Conservation (phyloP, 2,888 invertebrate species). For the Hydroisotoma schaefferi region DNA sequence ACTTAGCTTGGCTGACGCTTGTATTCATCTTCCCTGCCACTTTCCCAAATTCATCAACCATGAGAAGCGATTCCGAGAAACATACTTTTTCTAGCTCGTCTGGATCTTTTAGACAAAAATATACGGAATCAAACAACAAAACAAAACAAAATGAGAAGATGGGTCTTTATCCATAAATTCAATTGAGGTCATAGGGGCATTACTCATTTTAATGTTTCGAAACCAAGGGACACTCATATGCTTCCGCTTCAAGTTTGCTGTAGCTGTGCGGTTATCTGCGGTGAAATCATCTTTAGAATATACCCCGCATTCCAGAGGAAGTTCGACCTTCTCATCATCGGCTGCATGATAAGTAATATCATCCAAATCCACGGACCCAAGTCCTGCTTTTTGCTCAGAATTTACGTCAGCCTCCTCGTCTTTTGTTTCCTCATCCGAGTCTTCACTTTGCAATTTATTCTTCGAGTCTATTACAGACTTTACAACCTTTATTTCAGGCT, state of each 20-base stretch:
- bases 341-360: no score
- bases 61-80: constrained; percentile 40
- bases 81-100: constrained; percentile 23
- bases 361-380: background rate
- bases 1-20: constrained; percentile 25
- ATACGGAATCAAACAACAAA: background rate
- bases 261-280: no score
- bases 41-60: constrained; percentile 38
- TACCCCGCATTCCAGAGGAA: background rate
- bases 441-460: no score
- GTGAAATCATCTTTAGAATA: background rate
- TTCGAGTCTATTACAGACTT: no score
- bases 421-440: background rate
- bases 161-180: background rate
- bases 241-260: no score
- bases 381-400: background rate
- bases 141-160: no score
- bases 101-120: background rate
- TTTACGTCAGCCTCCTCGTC: background rate
- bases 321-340: no score
- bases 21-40: constrained; percentile 41
- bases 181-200: background rate
- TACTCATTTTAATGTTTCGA: constrained; percentile 9
- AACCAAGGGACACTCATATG: constrained; percentile 12
- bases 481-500: no score